A percentile compares a stretch with the other conserved stretches of the same genome.
These are phyloP conservation scores for Rissa tridactyla DNA, from an alignment of 2,113 vertebrate species.

Conservation along the genomic window DNA sequence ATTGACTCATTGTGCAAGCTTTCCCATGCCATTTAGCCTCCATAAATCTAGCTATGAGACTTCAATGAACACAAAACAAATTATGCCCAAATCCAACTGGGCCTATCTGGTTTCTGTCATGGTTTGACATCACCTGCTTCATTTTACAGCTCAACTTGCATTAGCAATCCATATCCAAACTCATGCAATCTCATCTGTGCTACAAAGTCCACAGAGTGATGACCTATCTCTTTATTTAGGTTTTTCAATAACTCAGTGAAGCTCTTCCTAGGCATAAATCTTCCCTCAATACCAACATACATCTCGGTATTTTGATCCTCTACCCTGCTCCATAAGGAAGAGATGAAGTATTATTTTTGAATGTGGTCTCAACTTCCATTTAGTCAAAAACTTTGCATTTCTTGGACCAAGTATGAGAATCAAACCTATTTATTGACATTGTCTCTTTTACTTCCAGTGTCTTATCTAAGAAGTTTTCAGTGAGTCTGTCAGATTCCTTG, in stretches of 20 bases:
- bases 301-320: neutral
- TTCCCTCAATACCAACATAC: neutral
- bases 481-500: constrained; percentile 64
- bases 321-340: neutral
- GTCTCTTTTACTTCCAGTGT: constrained; percentile 58
- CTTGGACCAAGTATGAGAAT: neutral
- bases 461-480: constrained; percentile 62
- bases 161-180: constrained; percentile 31
- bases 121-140: constrained; percentile 64
- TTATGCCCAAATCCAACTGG: constrained; percentile 52
- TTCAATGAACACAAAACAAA: constrained; percentile 55
- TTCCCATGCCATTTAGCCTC: constrained; percentile 54
- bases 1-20: constrained; percentile 37
- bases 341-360: neutral
- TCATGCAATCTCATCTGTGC: constrained; percentile 9
- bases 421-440: constrained; percentile 59
- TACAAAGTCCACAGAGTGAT: neutral
- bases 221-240: neutral
- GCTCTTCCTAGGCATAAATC: neutral
- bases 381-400: neutral
- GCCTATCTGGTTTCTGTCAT: constrained; percentile 68
- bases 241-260: neutral
- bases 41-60: constrained; percentile 59
- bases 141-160: constrained; percentile 36
- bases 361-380: neutral